phyloP scores from a whole-genome alignment of 2,113 vertebrate species.

The Psittacula cyanocephala region DNA sequence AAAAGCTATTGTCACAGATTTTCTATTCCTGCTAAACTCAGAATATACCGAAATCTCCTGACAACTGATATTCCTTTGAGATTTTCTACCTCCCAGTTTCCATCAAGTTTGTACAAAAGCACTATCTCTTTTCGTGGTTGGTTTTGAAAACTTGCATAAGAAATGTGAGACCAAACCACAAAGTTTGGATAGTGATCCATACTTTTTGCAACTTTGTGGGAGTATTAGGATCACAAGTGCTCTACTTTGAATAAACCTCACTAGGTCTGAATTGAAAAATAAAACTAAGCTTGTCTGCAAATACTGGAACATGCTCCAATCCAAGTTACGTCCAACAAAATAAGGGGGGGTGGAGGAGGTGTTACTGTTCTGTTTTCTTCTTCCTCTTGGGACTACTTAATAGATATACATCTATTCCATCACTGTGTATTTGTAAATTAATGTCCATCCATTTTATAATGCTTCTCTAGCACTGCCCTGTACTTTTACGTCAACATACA shows the following conservation, averaged over 20 bases:
- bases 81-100: slow-evolving; percentile 17
- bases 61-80: slow-evolving; percentile 27
- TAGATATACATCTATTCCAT: not conserved
- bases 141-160: slow-evolving; percentile 36
- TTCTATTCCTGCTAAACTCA: slow-evolving; percentile 14
- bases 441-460: slow-evolving; percentile 13
- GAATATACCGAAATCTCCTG: not conserved
- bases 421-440: not conserved
- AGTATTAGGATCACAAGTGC: not conserved
- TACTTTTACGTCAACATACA: slow-evolving; percentile 33
- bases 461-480: not conserved
- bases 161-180: slow-evolving; percentile 35
- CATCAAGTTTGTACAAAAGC: not conserved
- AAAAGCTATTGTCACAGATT: slow-evolving; percentile 57
- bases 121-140: slow-evolving; percentile 8
- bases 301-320: not conserved
- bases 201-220: not conserved
- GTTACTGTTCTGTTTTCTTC: not conserved
- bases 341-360: not conserved
- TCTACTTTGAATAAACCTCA: not conserved
- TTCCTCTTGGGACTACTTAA: not conserved
- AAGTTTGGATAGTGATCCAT: slow-evolving; percentile 20
- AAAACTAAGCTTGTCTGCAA: not conserved
- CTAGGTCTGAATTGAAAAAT: slow-evolving; percentile 10
- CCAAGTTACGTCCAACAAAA: not conserved